Conservation (phyloP, 2,797 vertebrate species). For the Carapus acus region DNA sequence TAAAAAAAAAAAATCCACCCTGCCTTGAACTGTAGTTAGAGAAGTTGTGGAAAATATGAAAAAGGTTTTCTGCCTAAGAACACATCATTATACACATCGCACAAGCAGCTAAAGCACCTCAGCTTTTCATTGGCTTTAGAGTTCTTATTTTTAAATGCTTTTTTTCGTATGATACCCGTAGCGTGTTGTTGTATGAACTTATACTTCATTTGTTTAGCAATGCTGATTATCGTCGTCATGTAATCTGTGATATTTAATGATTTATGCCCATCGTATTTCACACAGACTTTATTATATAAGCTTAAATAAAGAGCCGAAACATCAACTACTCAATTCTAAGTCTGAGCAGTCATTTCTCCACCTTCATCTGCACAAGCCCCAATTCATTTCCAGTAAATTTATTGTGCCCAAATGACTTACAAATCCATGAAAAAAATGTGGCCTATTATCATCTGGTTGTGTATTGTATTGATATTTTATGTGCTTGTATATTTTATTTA, state of each 20-base stretch:
- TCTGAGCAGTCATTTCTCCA: background rate
- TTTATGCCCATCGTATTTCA: slow-evolving; percentile 44
- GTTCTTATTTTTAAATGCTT: slow-evolving; percentile 57
- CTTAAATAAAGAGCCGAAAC: slow-evolving; percentile 64
- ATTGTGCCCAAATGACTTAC: too few relatives aligned
- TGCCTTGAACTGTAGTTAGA: too few relatives aligned
- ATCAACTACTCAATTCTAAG: slow-evolving; percentile 19
- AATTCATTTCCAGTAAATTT: too few relatives aligned
- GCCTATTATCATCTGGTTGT: too few relatives aligned
- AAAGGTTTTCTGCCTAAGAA: background rate
- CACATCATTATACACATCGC: slow-evolving; percentile 13
- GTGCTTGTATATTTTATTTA: too few relatives aligned
- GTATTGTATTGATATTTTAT: too few relatives aligned
- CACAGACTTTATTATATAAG: slow-evolving; percentile 62
- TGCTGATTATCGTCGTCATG: slow-evolving; percentile 47
- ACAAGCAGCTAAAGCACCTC: slow-evolving; percentile 16
- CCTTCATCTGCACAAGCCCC: too few relatives aligned
- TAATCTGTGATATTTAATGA: slow-evolving; percentile 51
- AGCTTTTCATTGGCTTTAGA: slow-evolving; percentile 43
- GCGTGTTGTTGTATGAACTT: slow-evolving; percentile 51
- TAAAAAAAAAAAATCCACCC: too few relatives aligned
- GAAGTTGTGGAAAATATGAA: background rate
- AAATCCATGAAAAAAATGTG: too few relatives aligned
- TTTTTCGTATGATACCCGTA: slow-evolving; percentile 61
- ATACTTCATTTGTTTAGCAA: slow-evolving; percentile 45